These are phyloP conservation scores for Callorhinus ursinus DNA, from an alignment of 2,113 vertebrate genomes.

Conservation along the genomic window DNA sequence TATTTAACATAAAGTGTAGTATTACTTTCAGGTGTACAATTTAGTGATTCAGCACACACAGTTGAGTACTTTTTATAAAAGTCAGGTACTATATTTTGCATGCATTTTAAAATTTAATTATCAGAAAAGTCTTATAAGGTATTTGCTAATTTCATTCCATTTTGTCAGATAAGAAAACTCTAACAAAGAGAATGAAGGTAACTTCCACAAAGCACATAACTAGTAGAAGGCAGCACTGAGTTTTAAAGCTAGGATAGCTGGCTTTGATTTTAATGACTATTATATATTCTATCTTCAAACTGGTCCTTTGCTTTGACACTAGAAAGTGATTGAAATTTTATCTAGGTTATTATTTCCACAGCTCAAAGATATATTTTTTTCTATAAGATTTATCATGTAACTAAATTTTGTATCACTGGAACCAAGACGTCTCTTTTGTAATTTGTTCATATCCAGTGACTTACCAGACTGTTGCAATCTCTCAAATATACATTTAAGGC, in stretches of 20 bases:
- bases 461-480: not conserved
- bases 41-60: not conserved
- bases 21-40: not conserved
- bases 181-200: not conserved
- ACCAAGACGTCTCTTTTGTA: not conserved
- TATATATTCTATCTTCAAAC: not conserved
- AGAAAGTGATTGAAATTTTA: not conserved
- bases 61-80: not conserved
- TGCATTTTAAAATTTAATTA: not conserved
- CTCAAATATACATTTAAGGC: not conserved
- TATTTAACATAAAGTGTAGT: not conserved
- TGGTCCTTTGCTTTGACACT: not conserved
- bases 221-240: not conserved
- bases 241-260: not conserved
- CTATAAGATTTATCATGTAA: not conserved
- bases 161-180: not conserved
- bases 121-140: not conserved
- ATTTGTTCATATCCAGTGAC: not conserved
- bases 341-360: not conserved
- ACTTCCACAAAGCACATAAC: not conserved
- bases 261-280: not conserved
- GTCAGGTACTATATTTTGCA: not conserved
- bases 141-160: not conserved
- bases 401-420: not conserved
- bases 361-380: not conserved